phyloP scores from a whole-genome alignment of 2,797 vertebrate genomes.

The Huso huso region DNA sequence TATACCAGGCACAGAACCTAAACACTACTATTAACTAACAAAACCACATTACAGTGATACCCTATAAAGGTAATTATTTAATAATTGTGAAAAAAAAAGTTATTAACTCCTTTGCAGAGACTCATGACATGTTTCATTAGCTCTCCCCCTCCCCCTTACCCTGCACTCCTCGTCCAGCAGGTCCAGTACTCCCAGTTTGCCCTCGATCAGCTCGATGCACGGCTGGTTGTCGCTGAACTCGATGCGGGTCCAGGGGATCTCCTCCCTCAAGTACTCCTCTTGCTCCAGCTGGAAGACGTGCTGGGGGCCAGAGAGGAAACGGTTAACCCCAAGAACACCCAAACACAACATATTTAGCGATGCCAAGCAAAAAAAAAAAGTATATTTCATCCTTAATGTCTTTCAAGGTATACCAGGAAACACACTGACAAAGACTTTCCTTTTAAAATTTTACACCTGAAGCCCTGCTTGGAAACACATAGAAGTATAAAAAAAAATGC shows the following conservation, averaged over 20 bases:
- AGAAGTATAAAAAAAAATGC: not conserved
- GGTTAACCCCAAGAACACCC: too few relatives aligned
- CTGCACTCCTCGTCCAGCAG: slow-evolving; percentile 70
- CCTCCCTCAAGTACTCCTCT: slow-evolving; percentile 68
- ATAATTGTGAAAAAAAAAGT: too few relatives aligned
- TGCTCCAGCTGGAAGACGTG: slow-evolving; percentile 72
- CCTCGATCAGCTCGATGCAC: slow-evolving; percentile 65
- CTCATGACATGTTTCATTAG: not conserved
- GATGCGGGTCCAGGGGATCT: slow-evolving; percentile 64
- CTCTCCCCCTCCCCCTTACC: slow-evolving; percentile 29
- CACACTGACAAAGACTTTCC: not conserved
- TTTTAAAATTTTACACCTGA: not conserved
- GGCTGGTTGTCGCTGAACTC: slow-evolving; percentile 70
- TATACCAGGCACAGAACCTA: not conserved
- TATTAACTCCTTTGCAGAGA: too few relatives aligned
- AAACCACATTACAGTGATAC: too few relatives aligned
- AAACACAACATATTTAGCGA: too few relatives aligned
- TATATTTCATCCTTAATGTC: too few relatives aligned
- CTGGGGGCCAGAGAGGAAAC: slow-evolving; percentile 31
- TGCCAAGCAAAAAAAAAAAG: not conserved
- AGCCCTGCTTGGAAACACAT: not conserved
- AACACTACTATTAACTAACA: too few relatives aligned
- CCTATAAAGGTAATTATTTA: too few relatives aligned
- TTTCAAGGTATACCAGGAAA: not conserved
- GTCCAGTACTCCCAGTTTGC: slow-evolving; percentile 60